Conservation (phyloP, 2,888 invertebrate species). For the Hypselothyrea guttata region DNA sequence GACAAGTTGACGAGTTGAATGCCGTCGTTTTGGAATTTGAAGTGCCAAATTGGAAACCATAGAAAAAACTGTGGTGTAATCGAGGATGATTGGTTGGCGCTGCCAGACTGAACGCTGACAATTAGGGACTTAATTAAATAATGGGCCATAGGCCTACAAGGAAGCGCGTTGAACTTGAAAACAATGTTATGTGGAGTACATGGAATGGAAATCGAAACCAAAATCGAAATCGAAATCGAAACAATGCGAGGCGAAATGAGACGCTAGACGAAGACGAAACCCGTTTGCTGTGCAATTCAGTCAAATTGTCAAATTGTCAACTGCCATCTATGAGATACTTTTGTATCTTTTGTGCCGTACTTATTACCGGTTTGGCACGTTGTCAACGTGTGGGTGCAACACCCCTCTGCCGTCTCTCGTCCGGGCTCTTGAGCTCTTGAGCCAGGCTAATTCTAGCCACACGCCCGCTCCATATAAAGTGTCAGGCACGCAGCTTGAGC, state of each 20-base stretch:
- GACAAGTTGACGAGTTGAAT: constrained; percentile 28
- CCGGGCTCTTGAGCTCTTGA: constrained; percentile 1
- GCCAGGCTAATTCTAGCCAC: constrained; percentile 58
- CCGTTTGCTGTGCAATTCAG: constrained; percentile 58
- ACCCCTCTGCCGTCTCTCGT: no score
- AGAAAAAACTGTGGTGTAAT: constrained; percentile 38
- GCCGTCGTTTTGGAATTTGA: constrained; percentile 29
- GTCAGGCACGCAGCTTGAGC: constrained; percentile 38
- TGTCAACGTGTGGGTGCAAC: constrained; percentile 21
- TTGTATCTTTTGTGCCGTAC: constrained; percentile 54
- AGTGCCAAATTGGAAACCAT: constrained; percentile 40
- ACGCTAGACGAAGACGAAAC: constrained; percentile 38
- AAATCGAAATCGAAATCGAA: constrained; percentile 25
- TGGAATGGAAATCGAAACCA: constrained; percentile 10
- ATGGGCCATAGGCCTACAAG: constrained; percentile 61
- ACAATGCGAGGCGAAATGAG: constrained; percentile 7
- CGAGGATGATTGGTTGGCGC: constrained; percentile 27
- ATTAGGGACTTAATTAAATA: constrained; percentile 65
- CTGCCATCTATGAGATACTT: constrained; percentile 46
- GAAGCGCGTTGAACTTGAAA: constrained; percentile 73
- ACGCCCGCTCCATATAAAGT: constrained; percentile 65
- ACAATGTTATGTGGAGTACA: constrained; percentile 3
- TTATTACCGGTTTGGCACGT: constrained; percentile 61
- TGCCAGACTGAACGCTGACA: constrained; percentile 24
- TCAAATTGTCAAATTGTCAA: constrained; percentile 69